Percentiles rank a stretch among this genome's conserved stretches.
Evolutionary conservation across 2,888 invertebrate genomes (phyloP).

Genomic region (Drosophila nr. perissopoda): DNA sequence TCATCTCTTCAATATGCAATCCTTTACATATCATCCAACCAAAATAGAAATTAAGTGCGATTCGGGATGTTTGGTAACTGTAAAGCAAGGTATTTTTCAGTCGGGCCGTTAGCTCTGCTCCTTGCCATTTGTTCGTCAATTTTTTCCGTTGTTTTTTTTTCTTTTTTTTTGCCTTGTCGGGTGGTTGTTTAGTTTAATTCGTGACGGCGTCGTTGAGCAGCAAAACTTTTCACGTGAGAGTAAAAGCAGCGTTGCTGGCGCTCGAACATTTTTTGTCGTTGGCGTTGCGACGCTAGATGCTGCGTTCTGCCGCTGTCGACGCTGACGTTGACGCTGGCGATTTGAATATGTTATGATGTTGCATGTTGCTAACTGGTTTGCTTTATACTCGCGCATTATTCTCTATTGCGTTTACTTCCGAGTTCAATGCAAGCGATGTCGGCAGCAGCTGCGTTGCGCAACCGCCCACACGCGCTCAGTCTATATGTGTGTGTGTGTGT

Average conservation of each 20-base stretch:
- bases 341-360: conserved; percentile 80
- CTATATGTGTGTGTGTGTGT: conserved; percentile 14
- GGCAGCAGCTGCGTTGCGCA: conserved; percentile 66
- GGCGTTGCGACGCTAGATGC: conserved; percentile 37
- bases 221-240: conserved; percentile 74
- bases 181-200: conserved; percentile 77
- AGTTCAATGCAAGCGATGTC: conserved; percentile 72
- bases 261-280: conserved; percentile 21
- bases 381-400: conserved; percentile 59
- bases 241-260: conserved; percentile 63
- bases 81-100: conserved; percentile 27
- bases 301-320: conserved; percentile 32
- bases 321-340: conserved; percentile 47
- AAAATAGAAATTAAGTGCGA: background rate
- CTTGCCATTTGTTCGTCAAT: conserved; percentile 15
- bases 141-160: conserved; percentile 11
- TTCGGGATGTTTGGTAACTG: background rate
- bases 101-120: conserved; percentile 18
- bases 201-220: conserved; percentile 62
- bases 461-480: conserved; percentile 69
- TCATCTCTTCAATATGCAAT: background rate
- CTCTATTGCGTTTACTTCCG: conserved; percentile 79
- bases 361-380: conserved; percentile 74
- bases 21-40: background rate
- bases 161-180: conserved; percentile 45